These are phyloP conservation scores for Crocidura indochinensis DNA, from an alignment of 2,797 vertebrate species.

Conservation along the genomic window DNA sequence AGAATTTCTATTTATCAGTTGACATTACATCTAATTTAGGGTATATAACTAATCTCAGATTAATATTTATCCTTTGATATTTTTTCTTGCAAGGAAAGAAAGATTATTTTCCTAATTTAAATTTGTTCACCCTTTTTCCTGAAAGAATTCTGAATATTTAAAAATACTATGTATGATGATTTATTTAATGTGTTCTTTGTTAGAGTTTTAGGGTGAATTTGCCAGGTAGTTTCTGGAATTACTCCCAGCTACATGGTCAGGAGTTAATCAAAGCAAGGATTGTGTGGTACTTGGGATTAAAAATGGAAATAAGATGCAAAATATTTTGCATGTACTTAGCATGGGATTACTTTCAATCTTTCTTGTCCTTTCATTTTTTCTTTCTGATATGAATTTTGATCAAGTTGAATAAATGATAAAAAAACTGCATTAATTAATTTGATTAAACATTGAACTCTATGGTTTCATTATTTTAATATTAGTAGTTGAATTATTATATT, in stretches of 20 bases:
- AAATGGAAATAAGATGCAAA: too few relatives aligned
- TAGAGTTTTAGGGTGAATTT: too few relatives aligned
- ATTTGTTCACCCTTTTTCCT: not conserved
- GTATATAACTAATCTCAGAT: not conserved
- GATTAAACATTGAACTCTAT: slow-evolving; percentile 40
- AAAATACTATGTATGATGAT: too few relatives aligned
- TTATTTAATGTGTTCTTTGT: too few relatives aligned
- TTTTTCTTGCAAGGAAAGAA: not conserved
- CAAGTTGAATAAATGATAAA: not conserved
- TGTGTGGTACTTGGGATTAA: too few relatives aligned
- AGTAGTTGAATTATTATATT: not conserved
- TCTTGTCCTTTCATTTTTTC: not conserved
- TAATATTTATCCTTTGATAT: not conserved
- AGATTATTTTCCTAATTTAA: not conserved
- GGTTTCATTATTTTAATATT: not conserved
- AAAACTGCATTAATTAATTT: not conserved
- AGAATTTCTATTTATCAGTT: not conserved
- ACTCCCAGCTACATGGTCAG: too few relatives aligned
- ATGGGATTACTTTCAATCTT: too few relatives aligned
- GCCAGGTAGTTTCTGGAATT: too few relatives aligned
- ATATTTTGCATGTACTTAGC: too few relatives aligned
- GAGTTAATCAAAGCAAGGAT: too few relatives aligned
- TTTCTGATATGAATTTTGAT: slow-evolving; percentile 22
- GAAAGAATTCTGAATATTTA: not conserved
- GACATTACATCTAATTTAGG: not conserved